Evolutionary conservation across 2,797 vertebrate species (phyloP).

Genomic region (Gambusia yucatana): DNA sequence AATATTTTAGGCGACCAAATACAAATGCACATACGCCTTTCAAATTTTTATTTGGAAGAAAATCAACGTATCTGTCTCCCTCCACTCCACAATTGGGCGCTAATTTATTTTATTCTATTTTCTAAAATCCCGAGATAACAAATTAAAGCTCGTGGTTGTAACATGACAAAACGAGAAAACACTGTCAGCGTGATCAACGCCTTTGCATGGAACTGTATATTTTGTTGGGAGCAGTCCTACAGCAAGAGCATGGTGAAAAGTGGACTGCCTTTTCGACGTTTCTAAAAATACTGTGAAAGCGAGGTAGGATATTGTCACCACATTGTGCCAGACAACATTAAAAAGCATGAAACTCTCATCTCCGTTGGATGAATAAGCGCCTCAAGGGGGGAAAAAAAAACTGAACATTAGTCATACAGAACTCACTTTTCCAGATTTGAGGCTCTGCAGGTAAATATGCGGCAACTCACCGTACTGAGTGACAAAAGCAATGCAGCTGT

Average conservation of each 20-base stretch:
- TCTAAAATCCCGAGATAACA: neutral
- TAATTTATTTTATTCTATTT: neutral
- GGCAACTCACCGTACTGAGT: constrained; percentile 92
- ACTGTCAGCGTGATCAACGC: neutral
- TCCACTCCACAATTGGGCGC: neutral
- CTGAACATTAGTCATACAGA: constrained; percentile 20
- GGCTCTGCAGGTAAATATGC: neutral
- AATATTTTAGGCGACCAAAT: neutral
- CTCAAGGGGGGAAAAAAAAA: constrained; percentile 21
- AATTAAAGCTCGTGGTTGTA: neutral
- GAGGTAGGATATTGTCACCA: constrained; percentile 10
- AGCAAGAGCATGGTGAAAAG: constrained; percentile 1
- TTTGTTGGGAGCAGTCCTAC: neutral
- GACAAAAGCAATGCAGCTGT: constrained; percentile 97
- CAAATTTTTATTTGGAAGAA: neutral
- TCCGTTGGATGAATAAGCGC: constrained; percentile 39
- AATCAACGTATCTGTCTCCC: neutral
- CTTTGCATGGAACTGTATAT: neutral
- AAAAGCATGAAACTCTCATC: constrained; percentile 33
- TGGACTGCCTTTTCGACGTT: neutral
- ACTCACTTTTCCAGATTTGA: neutral
- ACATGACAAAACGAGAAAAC: neutral
- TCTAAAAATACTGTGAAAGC: constrained; percentile 11
- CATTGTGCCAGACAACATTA: constrained; percentile 14
- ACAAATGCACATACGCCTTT: neutral